Conservation (phyloP, 2,113 vertebrate species). For the Sarotherodon lohbergeri region DNA sequence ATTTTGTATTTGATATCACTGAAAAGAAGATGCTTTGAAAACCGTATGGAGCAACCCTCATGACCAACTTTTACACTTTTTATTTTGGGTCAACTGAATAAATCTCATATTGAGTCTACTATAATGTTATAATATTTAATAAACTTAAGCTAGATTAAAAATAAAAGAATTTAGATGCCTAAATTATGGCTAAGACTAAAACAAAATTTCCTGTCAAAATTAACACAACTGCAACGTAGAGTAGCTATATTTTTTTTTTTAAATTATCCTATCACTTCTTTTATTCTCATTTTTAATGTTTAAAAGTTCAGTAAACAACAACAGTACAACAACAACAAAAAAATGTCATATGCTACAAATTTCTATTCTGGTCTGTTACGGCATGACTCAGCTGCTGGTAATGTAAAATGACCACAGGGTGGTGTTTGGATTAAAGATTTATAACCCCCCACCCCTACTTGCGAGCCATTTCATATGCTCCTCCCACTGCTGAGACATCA, state of each 20-base stretch:
- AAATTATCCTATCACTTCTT: neutral
- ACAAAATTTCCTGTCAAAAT: neutral
- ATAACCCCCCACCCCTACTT: neutral
- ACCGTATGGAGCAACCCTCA: neutral
- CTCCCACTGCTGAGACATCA: slow-evolving; percentile 13
- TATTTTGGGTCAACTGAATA: neutral
- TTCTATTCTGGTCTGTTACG: neutral
- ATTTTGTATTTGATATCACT: neutral
- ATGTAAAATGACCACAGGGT: slow-evolving; percentile 19
- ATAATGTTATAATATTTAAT: neutral
- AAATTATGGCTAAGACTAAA: neutral
- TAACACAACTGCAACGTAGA: neutral
- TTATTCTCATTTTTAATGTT: neutral
- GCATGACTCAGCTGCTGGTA: neutral
- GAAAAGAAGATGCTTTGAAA: neutral
- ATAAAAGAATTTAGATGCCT: neutral
- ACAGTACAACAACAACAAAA: neutral
- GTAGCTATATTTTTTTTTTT: neutral
- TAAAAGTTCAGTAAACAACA: neutral
- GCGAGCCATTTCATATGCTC: neutral
- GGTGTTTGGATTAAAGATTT: slow-evolving; percentile 25
- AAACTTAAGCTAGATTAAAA: neutral
- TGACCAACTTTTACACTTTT: neutral
- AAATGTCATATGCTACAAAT: neutral
- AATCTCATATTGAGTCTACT: neutral